Percentiles rank a stretch among this genome's conserved stretches.
Conservation (phyloP, 1,140 invertebrate species). For the Drosophila nebulosa region DNA sequence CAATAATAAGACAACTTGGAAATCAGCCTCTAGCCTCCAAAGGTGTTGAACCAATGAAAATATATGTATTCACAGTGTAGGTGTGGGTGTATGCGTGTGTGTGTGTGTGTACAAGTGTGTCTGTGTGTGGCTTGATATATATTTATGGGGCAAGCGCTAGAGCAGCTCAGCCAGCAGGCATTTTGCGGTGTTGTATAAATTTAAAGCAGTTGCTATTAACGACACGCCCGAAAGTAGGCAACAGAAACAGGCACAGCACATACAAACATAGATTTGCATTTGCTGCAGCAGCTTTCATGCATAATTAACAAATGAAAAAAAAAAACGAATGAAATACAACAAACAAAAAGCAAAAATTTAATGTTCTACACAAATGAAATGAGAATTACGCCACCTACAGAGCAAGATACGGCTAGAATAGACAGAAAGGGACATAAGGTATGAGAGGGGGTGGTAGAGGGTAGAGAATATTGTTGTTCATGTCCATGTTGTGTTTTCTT, state of each 20-base stretch:
- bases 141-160: neutral
- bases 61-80: slow-evolving; percentile 9
- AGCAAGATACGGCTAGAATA: neutral
- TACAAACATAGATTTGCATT: slow-evolving; percentile 17
- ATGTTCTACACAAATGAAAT: slow-evolving; percentile 61
- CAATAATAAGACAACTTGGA: slow-evolving; percentile 38
- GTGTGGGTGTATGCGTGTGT: neutral
- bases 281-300: slow-evolving; percentile 40
- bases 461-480: neutral
- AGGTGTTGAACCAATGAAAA: slow-evolving; percentile 66
- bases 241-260: slow-evolving; percentile 7
- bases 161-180: slow-evolving; percentile 23
- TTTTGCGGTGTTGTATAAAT: slow-evolving; percentile 53
- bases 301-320: slow-evolving; percentile 63
- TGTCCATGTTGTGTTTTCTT: slow-evolving; percentile 11
- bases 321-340: slow-evolving; percentile 20
- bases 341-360: slow-evolving; percentile 43
- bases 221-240: slow-evolving; percentile 58
- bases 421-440: neutral
- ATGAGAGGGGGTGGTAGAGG: neutral
- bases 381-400: slow-evolving; percentile 46
- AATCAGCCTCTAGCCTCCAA: slow-evolving; percentile 12
- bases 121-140: neutral
- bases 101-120: neutral
- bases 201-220: slow-evolving; percentile 67